These are phyloP conservation scores for Leptestheria dahalacensis DNA, from an alignment of 1,140 invertebrate species.

Conservation along the genomic window DNA sequence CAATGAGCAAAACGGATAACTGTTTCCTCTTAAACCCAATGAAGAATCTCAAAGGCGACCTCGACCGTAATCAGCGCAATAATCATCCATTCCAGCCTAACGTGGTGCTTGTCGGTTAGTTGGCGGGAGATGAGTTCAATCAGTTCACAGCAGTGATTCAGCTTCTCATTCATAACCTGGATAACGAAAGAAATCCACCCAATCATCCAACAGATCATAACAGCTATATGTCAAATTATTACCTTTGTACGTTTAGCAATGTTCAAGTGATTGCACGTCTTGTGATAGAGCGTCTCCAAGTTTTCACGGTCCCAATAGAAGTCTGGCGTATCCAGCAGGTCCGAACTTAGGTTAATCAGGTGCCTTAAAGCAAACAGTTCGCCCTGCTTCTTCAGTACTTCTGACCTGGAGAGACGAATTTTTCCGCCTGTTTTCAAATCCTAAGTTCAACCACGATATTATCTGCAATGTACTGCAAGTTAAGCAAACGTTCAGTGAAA, in stretches of 20 bases:
- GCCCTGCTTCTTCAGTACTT: slow-evolving; percentile 76
- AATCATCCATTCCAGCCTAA: slow-evolving; percentile 89
- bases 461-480: background rate
- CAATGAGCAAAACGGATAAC: no score
- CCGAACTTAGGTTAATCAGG: slow-evolving; percentile 79
- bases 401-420: slow-evolving; percentile 46
- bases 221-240: slow-evolving; percentile 14
- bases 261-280: slow-evolving; percentile 65
- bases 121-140: slow-evolving; percentile 72
- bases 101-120: slow-evolving; percentile 78
- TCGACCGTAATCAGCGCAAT: slow-evolving; percentile 89
- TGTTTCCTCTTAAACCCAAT: slow-evolving; percentile 48
- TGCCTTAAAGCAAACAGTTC: slow-evolving; percentile 79
- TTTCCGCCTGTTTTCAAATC: slow-evolving; percentile 53
- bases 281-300: slow-evolving; percentile 64
- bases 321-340: slow-evolving; percentile 84
- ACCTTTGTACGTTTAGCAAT: slow-evolving; percentile 67
- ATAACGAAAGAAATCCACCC: slow-evolving; percentile 22
- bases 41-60: slow-evolving; percentile 72
- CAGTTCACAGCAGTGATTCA: slow-evolving; percentile 81
- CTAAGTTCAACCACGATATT: slow-evolving; percentile 23
- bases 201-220: background rate
- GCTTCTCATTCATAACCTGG: slow-evolving; percentile 84
- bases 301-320: slow-evolving; percentile 92
- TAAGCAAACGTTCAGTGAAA: slow-evolving; percentile 10